phyloP scores from a whole-genome alignment of 2,888 invertebrate species.

The Liopterus haemorrhoidalis region DNA sequence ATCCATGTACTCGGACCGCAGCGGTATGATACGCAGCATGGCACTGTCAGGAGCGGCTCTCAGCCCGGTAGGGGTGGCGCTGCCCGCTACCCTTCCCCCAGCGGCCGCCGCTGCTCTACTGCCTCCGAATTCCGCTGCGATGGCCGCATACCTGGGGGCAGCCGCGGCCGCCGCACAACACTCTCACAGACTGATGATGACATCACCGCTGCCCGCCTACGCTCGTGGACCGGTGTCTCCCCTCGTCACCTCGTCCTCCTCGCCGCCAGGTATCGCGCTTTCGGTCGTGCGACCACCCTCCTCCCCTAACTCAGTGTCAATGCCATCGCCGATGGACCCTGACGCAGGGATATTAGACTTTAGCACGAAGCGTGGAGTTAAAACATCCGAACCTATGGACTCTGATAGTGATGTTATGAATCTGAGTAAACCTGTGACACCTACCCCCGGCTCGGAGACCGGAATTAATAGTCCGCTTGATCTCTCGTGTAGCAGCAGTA shows the following conservation, averaged over 20 bases:
- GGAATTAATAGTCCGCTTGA: conserved; percentile 67
- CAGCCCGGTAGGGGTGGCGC: conserved; percentile 61
- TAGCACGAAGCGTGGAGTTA: conserved; percentile 59
- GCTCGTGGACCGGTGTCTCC: conserved; percentile 59
- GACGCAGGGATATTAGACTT: conserved; percentile 63
- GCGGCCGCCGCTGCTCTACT: conserved; percentile 59
- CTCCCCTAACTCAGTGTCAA: conserved; percentile 46
- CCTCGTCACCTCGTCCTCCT: conserved; percentile 63
- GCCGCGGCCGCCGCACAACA: conserved; percentile 64
- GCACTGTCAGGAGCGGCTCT: conserved; percentile 54
- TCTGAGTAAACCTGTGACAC: conserved; percentile 60
- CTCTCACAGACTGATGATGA: conserved; percentile 68
- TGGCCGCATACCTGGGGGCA: conserved; percentile 73
- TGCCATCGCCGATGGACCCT: conserved; percentile 53
- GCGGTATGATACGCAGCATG: conserved; percentile 45
- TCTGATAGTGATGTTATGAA: conserved; percentile 65
- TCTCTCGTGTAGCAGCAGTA: conserved; percentile 68
- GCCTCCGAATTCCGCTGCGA: conserved; percentile 75
- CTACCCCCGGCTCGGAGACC: conserved; percentile 49
- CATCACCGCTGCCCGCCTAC: conserved; percentile 50
- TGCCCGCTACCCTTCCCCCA: conserved; percentile 63
- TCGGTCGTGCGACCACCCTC: conserved; percentile 40
- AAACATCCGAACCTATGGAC: conserved; percentile 42
- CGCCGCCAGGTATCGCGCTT: conserved; percentile 49
- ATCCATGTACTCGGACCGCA: conserved; percentile 65